Evolutionary conservation across 2,113 vertebrate species (phyloP).

Genomic region (Crotalus viridis): DNA sequence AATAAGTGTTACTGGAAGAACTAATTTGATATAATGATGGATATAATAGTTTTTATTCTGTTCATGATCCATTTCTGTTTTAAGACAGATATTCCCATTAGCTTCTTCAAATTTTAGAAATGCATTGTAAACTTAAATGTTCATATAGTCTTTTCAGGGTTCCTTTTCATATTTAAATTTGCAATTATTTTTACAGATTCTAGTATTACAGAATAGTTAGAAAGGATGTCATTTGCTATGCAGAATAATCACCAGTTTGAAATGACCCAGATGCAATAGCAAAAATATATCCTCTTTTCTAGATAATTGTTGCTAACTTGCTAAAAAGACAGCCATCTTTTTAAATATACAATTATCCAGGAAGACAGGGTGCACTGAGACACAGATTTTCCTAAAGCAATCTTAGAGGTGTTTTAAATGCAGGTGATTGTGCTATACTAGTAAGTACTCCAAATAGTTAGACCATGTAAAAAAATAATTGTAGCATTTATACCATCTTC

Average conservation of each 20-base stretch:
- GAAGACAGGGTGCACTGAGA: background rate
- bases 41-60: background rate
- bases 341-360: background rate
- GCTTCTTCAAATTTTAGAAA: background rate
- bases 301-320: background rate
- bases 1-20: background rate
- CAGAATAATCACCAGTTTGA: background rate
- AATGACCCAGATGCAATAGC: background rate
- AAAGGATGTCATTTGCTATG: background rate
- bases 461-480: background rate
- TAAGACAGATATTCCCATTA: background rate
- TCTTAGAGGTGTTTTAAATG: background rate
- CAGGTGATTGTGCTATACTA: background rate
- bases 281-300: background rate
- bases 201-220: background rate
- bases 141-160: background rate
- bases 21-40: background rate
- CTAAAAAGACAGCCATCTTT: background rate
- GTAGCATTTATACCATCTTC: background rate
- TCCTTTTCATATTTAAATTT: background rate
- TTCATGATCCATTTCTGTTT: background rate
- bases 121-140: background rate
- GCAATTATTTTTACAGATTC: background rate
- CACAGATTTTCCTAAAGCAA: background rate
- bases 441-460: background rate